Conservation (phyloP, 2,113 vertebrate species). For the Cariama cristata region DNA sequence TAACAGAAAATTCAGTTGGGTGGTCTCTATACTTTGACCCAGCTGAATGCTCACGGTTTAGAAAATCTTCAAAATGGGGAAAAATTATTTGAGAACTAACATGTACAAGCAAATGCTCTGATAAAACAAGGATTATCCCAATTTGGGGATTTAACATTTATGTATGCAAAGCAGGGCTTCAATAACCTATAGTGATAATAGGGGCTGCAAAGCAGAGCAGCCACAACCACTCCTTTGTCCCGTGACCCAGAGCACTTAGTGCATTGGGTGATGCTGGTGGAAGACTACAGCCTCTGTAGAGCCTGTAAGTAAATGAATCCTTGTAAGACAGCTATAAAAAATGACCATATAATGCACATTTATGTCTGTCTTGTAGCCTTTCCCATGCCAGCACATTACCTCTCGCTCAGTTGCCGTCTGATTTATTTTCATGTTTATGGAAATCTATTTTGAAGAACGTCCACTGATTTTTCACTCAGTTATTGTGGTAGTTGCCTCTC, state of each 20-base stretch:
- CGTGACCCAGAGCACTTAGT: neutral
- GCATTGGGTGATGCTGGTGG: neutral
- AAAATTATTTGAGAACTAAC: neutral
- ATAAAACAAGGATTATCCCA: neutral
- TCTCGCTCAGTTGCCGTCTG: neutral
- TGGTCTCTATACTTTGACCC: neutral
- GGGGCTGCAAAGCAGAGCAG: neutral
- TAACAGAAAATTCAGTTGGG: neutral
- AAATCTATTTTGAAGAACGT: constrained; percentile 12
- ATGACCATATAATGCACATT: neutral
- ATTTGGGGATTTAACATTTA: neutral
- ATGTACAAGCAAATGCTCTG: neutral
- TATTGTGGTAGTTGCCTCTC: neutral
- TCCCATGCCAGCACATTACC: neutral
- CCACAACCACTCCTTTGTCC: neutral
- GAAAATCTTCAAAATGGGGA: neutral
- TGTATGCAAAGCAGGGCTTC: neutral
- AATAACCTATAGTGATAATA: neutral
- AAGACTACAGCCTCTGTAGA: neutral
- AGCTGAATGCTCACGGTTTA: neutral
- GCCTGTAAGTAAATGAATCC: neutral
- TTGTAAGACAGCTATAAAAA: neutral
- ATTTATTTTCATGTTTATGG: neutral
- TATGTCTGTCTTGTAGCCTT: neutral
- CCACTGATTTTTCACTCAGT: neutral